Evolutionary conservation across 2,888 invertebrate genomes (phyloP), one percentile per base, ranked within the genome.

Genomic region (Tromatobia lineatoria): DNA sequence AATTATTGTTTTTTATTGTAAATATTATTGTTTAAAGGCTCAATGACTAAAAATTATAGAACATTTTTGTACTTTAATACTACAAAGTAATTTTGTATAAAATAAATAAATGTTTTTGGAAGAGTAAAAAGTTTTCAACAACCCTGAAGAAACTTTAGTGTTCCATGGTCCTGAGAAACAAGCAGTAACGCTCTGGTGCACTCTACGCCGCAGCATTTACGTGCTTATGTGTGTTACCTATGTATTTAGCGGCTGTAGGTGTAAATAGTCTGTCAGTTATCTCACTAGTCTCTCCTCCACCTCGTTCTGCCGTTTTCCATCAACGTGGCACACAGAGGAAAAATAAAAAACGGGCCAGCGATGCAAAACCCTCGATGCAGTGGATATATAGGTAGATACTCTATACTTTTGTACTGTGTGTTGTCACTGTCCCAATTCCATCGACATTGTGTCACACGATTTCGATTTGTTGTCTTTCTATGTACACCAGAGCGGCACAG

Each of bases 391-490:
- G 42, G 4, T 54, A 47, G 23, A n/a, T 11, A 64, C 47, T 13
- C 47, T 23, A 13, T 18, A 20, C 45, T 25, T 29, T n/a, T 38
- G 18, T 67, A 67, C 45, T 45, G 73, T 75, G 79, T 85, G 85
- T 88, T 87, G 84, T 82, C 82, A 77, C 82, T 87, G 91, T 88
- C 91, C 90, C 88, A 90, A 91, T 91, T 90, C 88, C 88, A 66
- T 59, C 83, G 83, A 74, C 88, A 88, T 90, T 88, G 90, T 89
- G 88, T 87, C 89, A 90, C 84, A 84, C 88, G 87, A 89, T 88
- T 90, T 88, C 87, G 82, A 89, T 84, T 88, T 82, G 61, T 80
- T 47, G 23, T 54, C n/a, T 77, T 29, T 47, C 54, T 73, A 61
- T 59, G 47, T 67, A 59, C 42, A 18, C 23, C n/a, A 64, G 34